Conservation (phyloP, 1,140 invertebrate genomes). For the Trichomalopsis sarcophagae region DNA sequence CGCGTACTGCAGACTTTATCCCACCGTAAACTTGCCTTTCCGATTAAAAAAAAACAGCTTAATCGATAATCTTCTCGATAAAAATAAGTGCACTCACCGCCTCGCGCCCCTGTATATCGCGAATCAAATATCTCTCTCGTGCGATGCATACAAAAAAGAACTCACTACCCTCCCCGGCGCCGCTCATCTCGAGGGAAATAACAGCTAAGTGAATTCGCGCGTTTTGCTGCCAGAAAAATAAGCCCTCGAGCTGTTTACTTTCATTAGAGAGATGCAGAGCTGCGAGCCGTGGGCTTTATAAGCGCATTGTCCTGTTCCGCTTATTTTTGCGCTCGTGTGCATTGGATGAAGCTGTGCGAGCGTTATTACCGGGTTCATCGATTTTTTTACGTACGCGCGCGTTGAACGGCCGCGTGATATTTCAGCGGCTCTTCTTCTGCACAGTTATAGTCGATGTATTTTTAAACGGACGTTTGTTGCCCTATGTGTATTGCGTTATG, state of each 20-base stretch:
- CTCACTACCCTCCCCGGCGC: neutral
- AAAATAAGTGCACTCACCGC: neutral
- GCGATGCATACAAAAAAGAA: neutral
- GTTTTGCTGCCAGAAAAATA: neutral
- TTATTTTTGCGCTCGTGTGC: neutral
- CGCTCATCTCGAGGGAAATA: conserved; percentile 48
- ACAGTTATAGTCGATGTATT: too few relatives aligned
- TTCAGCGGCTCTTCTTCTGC: neutral
- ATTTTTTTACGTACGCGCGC: neutral
- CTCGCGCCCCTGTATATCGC: neutral
- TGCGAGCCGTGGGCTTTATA: neutral
- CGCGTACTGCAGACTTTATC: too few relatives aligned
- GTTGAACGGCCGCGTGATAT: too few relatives aligned
- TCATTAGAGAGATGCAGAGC: neutral
- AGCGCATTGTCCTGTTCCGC: neutral
- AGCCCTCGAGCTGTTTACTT: neutral
- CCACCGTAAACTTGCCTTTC: too few relatives aligned
- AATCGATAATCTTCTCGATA: neutral
- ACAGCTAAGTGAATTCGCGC: conserved; percentile 21
- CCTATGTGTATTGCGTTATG: too few relatives aligned
- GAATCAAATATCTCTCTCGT: neutral
- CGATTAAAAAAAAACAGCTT: neutral
- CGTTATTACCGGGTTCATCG: neutral
- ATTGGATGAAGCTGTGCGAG: neutral
- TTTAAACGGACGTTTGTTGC: too few relatives aligned